Evolutionary conservation across 2,888 invertebrate genomes (phyloP), one percentile per base, ranked within the genome.

Genomic region (Tetrapedia diversipes): DNA sequence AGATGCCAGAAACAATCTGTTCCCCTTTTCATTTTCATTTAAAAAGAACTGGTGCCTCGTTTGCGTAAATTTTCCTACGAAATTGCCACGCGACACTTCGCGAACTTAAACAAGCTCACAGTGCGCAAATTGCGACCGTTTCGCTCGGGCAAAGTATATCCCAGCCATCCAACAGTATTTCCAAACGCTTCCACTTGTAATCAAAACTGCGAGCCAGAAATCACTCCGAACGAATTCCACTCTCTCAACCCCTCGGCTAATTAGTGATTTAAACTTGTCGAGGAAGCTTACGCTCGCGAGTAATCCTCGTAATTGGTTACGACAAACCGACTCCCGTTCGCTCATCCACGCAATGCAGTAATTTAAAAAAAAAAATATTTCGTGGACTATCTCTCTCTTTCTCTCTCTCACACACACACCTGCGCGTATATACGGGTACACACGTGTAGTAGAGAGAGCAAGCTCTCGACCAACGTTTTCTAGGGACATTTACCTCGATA

Each of bases 401-500:
- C n/a, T n/a, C n/a, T n/a, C n/a, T n/a, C n/a, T n/a, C n/a, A n/a
- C n/a, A n/a, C n/a, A n/a, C n/a, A n/a, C n/a, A n/a, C n/a, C n/a
- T n/a, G n/a, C n/a, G n/a, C n/a, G n/a, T n/a, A n/a, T n/a, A n/a
- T n/a, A n/a, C n/a, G n/a, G n/a, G n/a, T n/a, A n/a, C n/a, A n/a
- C n/a, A n/a, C n/a, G n/a, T n/a, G n/a, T n/a, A 2, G 8, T 27
- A 24, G 37, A 7, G 7, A 16, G 19, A 8, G 4, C 0, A 11
- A 37, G 14, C 24, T 10, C 4, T n/a, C 27, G 47, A 34, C 39
- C 19, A 32, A 43, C 27, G 41, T 16, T 61, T 67, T 56, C 43
- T 27, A 60, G 16, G 37, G 69, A 69, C 56, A 41, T 72, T 81
- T 54, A 45, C 32, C 24, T 8, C 37, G 54, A 37, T 76, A 68